Evolutionary conservation across 2,888 invertebrate species (phyloP), one percentile per base, ranked within the genome.

Genomic region (Crocallis elinguaria): DNA sequence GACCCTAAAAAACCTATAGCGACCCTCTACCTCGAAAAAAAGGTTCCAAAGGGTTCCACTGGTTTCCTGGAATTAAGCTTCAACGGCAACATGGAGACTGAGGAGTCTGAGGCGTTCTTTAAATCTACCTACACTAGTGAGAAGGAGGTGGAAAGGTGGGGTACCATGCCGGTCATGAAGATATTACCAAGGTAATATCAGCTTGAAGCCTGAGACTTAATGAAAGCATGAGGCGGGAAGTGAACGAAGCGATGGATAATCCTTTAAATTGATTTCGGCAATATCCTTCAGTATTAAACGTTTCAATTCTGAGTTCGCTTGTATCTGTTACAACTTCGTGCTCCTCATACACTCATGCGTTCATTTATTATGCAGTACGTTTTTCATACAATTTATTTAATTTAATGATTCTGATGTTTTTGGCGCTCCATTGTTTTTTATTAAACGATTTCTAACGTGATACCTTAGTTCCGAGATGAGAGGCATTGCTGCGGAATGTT

Each of bases 51-150:
- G 38, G 93, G 92, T 0, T 86, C 93, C 0, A 88, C 88, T 9
- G 94, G 95, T 29, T 91, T 93, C 65, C 69, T 96, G 11, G 92
- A 93, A 60, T 92, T 96, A 36, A 88, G 84, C 1, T 96, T 95
- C 71, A 92, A 92, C 51, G 96, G 96, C 0, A 92, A 90, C 46
- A 83, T 96, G 62, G 94, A 92, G 54, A 93, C 93, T 11, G 93
- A 93, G 4, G 92, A 88, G 3, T 93, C 94, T 0, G 94, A 94
- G 59, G 96, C 95, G 0, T 91, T 96, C 52, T 96, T 95, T 72
- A 94, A 93, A 71, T 93, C 93, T 21, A 92, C 91, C 32, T 96
- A 95, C 69, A 72, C 64, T 0, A 75, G 77, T 0, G 89, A 92
- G 0, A 78, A 88, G 52, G 88, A 87, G 38, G 75, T 73, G 7